Conservation (phyloP, 92 coral and sea anemone species). For the Scolanthus callimorphus region DNA sequence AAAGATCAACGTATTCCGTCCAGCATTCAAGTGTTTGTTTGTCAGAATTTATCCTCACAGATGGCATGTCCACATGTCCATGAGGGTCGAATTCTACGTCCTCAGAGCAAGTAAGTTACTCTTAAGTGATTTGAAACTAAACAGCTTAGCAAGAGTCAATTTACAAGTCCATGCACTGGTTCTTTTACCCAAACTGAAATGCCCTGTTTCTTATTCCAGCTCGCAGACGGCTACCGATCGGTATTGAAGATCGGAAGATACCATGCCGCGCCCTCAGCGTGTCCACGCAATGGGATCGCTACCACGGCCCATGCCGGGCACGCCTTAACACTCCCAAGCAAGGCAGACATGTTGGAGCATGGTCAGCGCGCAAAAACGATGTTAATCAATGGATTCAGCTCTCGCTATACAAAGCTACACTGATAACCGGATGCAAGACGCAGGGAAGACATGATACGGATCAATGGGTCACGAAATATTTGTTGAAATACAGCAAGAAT, state of each 20-base stretch:
- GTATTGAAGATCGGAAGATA: slow-evolving; percentile 60
- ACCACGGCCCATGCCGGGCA: slow-evolving; percentile 52
- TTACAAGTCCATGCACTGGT: no score
- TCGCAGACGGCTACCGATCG: slow-evolving; percentile 40
- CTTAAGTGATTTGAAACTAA: no score
- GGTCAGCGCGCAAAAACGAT: slow-evolving; percentile 50
- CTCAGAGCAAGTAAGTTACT: slow-evolving; percentile 47
- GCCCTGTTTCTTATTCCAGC: slow-evolving; percentile 12
- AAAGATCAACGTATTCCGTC: slow-evolving; percentile 34
- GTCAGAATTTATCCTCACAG: slow-evolving; percentile 48
- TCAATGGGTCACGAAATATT: slow-evolving; percentile 58
- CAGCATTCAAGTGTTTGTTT: slow-evolving; percentile 37
- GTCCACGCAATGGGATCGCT: slow-evolving; percentile 44
- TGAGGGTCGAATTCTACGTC: slow-evolving; percentile 39
- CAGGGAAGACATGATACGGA: slow-evolving; percentile 58
- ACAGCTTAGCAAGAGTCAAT: no score
- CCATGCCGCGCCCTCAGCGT: slow-evolving; percentile 55
- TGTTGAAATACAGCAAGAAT: slow-evolving; percentile 33
- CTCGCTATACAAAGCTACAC: slow-evolving; percentile 29
- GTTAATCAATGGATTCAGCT: slow-evolving; percentile 47
- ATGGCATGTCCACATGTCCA: slow-evolving; percentile 30
- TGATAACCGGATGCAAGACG: slow-evolving; percentile 31
- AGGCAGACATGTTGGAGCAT: slow-evolving; percentile 47
- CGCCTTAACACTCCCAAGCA: slow-evolving; percentile 43
- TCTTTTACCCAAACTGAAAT: no score